A percentile compares a stretch with the other conserved stretches of the same genome.
Evolutionary conservation across 2,888 invertebrate species (phyloP).

Genomic region (Cataglyphis livida): DNA sequence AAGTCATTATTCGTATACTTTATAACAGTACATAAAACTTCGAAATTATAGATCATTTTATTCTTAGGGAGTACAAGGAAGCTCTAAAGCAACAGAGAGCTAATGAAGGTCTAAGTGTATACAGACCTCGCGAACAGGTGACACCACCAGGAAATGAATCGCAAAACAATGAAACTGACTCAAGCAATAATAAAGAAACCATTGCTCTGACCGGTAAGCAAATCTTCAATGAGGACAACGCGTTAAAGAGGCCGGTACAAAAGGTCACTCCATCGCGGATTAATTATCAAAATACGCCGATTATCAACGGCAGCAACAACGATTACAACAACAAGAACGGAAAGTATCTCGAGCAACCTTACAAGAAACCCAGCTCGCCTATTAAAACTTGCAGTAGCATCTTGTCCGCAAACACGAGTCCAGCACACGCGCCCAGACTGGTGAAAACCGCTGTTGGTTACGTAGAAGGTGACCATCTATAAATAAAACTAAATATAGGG

Average conservation of each 20-base stretch:
- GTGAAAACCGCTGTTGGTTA: constrained; percentile 88
- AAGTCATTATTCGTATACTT: neutral
- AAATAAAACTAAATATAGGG: neutral
- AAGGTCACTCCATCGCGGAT: constrained; percentile 93
- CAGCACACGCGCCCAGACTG: constrained; percentile 85
- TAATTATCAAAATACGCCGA: constrained; percentile 82
- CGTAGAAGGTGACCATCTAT: constrained; percentile 86
- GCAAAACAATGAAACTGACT: constrained; percentile 78
- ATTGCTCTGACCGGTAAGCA: constrained; percentile 73
- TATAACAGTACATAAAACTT: neutral
- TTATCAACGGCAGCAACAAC: constrained; percentile 82
- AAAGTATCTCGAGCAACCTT: constrained; percentile 85
- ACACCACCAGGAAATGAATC: constrained; percentile 85
- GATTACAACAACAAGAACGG: constrained; percentile 82
- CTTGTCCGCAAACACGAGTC: constrained; percentile 87
- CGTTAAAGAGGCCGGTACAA: constrained; percentile 90
- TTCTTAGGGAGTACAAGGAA: constrained; percentile 94
- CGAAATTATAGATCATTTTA: constrained; percentile 19
- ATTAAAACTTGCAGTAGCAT: constrained; percentile 88
- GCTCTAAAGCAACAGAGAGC: constrained; percentile 94
- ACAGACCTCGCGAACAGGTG: constrained; percentile 89
- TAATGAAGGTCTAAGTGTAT: constrained; percentile 90
- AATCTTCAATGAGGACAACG: constrained; percentile 85
- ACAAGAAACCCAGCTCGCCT: constrained; percentile 90
- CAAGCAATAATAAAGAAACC: constrained; percentile 66